These are phyloP conservation scores for Tyto alba DNA, from an alignment of 2,113 vertebrate species.

Conservation along the genomic window DNA sequence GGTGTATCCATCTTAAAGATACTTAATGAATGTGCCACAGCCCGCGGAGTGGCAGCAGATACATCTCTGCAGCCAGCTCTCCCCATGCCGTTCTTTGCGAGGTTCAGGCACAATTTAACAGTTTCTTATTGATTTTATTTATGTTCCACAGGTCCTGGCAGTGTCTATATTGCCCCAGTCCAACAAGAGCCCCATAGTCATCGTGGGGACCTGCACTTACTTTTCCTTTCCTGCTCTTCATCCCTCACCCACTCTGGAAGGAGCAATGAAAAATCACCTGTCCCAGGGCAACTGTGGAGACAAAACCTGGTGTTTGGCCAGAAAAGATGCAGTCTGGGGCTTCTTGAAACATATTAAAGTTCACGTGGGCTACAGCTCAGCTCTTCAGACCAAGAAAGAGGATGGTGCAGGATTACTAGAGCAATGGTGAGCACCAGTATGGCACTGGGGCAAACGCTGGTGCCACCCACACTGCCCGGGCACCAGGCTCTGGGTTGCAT, in stretches of 20 bases:
- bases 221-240: not conserved
- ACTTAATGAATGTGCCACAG: slow-evolving; percentile 61
- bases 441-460: fast-evolving
- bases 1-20: slow-evolving; percentile 65
- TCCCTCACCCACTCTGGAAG: not conserved
- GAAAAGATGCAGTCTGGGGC: not conserved
- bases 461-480: fast-evolving
- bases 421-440: not conserved
- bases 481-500: not conserved
- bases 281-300: not conserved
- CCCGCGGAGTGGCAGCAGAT: not conserved
- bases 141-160: not conserved
- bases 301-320: not conserved
- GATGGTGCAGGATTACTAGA: not conserved
- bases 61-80: slow-evolving; percentile 35
- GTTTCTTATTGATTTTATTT: slow-evolving; percentile 45
- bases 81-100: not conserved
- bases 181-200: not conserved
- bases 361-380: not conserved
- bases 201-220: fast-evolving
- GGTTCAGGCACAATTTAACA: slow-evolving; percentile 34
- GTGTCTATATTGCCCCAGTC: not conserved
- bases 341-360: not conserved
- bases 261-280: not conserved
- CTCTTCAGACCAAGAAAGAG: not conserved